These are phyloP conservation scores for Bradypodion pumilum DNA, from an alignment of 2,797 vertebrate genomes.

Conservation along the genomic window DNA sequence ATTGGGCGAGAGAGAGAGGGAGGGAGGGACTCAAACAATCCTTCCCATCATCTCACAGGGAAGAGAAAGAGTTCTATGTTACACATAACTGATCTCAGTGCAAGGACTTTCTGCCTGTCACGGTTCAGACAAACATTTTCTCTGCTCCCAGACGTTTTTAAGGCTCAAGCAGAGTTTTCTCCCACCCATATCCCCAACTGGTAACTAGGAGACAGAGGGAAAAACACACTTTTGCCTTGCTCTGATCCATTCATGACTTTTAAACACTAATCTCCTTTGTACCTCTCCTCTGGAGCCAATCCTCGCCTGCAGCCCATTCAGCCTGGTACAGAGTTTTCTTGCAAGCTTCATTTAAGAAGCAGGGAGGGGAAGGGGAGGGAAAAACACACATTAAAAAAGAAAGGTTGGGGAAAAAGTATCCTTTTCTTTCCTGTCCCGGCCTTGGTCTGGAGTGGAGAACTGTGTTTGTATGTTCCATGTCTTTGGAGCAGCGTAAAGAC, in stretches of 20 bases:
- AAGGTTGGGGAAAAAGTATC: conserved; percentile 20
- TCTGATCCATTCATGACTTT: conserved; percentile 65
- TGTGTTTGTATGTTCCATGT: conserved; percentile 44
- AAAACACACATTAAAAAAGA: conserved; percentile 28
- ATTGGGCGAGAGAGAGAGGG: neutral
- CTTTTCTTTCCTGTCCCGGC: conserved; percentile 36
- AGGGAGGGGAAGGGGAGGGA: neutral
- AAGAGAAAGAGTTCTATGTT: neutral
- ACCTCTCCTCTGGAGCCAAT: conserved; percentile 60
- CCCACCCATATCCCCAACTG: conserved; percentile 47
- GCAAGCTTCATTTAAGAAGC: conserved; percentile 51
- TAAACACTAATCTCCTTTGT: conserved; percentile 69
- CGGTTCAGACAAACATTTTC: conserved; percentile 22
- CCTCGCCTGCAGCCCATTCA: conserved; percentile 61
- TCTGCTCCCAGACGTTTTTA: conserved; percentile 39
- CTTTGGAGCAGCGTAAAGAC: conserved; percentile 60
- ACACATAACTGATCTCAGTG: neutral
- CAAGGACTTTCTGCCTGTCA: conserved; percentile 1
- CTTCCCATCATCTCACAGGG: neutral
- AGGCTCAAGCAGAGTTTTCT: conserved; percentile 34
- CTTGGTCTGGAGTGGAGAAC: conserved; percentile 13
- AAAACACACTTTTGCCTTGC: conserved; percentile 51
- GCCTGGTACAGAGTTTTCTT: conserved; percentile 31
- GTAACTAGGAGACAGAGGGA: conserved; percentile 56
- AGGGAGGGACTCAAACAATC: neutral